These are phyloP conservation scores for Holacanthella duospinosa DNA, from an alignment of 2,888 invertebrate genomes.

Conservation along the genomic window DNA sequence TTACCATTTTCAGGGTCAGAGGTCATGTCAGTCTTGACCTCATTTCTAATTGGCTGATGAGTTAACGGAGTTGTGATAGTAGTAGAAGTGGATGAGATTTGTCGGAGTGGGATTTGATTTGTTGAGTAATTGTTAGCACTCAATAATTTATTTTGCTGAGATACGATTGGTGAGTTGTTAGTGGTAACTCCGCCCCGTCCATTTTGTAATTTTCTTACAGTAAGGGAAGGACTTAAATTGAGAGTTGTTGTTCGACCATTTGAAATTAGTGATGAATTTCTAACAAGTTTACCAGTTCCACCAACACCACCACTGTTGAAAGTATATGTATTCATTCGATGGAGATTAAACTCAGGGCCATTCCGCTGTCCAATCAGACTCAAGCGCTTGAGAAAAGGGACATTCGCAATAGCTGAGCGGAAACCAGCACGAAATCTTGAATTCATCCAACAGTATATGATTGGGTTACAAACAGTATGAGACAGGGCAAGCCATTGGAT, in stretches of 20 bases:
- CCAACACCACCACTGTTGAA: constrained; percentile 26
- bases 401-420: constrained; percentile 37
- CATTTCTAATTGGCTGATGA: too few species aligned
- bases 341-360: constrained; percentile 16
- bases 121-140: too few species aligned
- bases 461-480: constrained; percentile 39
- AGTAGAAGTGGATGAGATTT: too few species aligned
- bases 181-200: too few species aligned
- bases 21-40: too few species aligned
- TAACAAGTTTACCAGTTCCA: constrained; percentile 5
- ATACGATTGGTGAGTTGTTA: too few species aligned
- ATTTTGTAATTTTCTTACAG: too few species aligned
- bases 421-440: constrained; percentile 37
- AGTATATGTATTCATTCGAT: constrained; percentile 30
- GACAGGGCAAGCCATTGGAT: constrained; percentile 39
- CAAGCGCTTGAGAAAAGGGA: constrained; percentile 19
- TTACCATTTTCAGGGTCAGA: too few species aligned
- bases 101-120: too few species aligned
- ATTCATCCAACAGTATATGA: constrained; percentile 41
- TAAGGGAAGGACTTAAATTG: constrained; percentile 1
- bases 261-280: constrained; percentile 9
- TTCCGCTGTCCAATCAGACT: not conserved
- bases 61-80: too few species aligned
- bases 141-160: too few species aligned
- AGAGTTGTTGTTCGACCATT: constrained; percentile 5